These are phyloP conservation scores for Ploceus nigricollis DNA, from an alignment of 2,113 vertebrate species.

Conservation along the genomic window DNA sequence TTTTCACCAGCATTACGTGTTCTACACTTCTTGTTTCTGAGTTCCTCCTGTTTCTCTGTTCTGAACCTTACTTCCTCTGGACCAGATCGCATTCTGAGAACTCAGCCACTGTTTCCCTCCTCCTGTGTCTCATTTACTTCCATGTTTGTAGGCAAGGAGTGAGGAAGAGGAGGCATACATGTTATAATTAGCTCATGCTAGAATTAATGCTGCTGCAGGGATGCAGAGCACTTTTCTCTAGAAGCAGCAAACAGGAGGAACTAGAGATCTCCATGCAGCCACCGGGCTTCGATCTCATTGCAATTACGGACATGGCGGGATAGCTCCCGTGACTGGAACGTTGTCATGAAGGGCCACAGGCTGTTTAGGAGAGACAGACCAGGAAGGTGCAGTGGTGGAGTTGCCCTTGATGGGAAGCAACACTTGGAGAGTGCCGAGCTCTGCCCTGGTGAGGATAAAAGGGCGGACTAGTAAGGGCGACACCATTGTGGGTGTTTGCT, in stretches of 20 bases:
- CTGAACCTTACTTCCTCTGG: conserved; percentile 21
- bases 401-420: neutral
- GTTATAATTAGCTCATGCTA: neutral
- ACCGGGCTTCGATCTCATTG: neutral
- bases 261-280: neutral
- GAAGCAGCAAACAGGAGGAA: neutral
- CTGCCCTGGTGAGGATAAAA: neutral
- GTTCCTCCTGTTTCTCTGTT: neutral
- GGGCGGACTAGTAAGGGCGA: neutral
- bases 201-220: neutral
- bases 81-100: neutral
- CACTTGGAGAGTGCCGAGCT: neutral
- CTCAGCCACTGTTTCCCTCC: neutral
- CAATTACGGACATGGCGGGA: neutral
- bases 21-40: neutral
- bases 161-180: neutral
- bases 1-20: neutral
- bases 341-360: neutral
- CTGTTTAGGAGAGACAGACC: neutral
- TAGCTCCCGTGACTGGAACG: neutral
- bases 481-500: neutral
- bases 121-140: neutral
- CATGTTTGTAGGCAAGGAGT: neutral
- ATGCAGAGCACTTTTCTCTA: neutral
- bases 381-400: neutral